phyloP scores from a whole-genome alignment of 1,140 invertebrate species.

The Drosophila sechellia region DNA sequence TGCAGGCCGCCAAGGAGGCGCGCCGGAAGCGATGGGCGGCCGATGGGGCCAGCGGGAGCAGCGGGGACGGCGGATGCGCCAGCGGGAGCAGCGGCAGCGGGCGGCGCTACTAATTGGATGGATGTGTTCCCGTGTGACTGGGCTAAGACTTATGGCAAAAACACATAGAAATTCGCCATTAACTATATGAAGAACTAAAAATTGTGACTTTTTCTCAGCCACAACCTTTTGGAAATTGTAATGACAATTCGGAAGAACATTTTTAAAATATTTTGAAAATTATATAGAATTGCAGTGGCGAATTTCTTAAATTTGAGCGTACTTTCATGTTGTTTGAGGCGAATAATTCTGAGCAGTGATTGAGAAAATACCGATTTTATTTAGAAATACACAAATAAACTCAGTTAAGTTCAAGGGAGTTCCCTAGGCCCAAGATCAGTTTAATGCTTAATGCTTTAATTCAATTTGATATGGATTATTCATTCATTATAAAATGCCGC shows the following conservation, averaged over 20 bases:
- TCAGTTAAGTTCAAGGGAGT: neutral
- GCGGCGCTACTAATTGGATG: conserved; percentile 57
- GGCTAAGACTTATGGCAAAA: neutral
- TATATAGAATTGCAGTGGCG: neutral
- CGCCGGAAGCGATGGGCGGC: conserved; percentile 73
- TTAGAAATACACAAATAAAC: neutral
- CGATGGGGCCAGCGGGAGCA: conserved; percentile 76
- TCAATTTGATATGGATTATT: neutral
- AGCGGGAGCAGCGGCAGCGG: conserved; percentile 66
- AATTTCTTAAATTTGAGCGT: neutral
- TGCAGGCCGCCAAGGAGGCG: conserved; percentile 79
- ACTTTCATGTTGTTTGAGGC: neutral
- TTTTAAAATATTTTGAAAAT: neutral
- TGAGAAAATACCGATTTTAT: neutral
- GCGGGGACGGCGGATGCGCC: conserved; percentile 63
- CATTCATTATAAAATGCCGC: too few species aligned
- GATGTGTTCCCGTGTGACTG: neutral
- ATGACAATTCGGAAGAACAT: neutral
- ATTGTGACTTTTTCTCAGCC: neutral
- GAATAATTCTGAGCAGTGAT: neutral
- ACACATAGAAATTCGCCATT: neutral
- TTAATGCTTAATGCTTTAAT: neutral
- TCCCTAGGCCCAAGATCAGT: neutral
- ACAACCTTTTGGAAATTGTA: neutral
- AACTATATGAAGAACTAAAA: neutral